phyloP scores from a whole-genome alignment of 2,888 invertebrate genomes.

The Byasa hedistus region DNA sequence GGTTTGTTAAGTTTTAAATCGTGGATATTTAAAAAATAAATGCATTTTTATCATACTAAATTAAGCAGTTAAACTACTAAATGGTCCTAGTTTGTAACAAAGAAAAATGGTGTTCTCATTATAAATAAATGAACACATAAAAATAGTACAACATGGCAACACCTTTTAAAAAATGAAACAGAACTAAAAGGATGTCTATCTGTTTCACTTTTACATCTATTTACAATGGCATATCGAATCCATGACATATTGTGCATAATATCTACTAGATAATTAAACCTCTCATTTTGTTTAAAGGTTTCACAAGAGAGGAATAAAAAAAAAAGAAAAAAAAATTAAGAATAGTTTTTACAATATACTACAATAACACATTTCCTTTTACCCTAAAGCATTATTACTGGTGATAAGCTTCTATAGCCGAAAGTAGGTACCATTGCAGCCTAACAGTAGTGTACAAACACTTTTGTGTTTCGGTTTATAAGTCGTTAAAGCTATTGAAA shows the following conservation, averaged over 20 bases:
- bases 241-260: neutral
- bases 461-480: no score
- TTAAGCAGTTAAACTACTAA: neutral
- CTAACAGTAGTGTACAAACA: no score
- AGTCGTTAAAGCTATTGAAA: no score
- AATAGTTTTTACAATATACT: neutral
- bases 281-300: neutral
- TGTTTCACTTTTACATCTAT: neutral
- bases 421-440: no score
- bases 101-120: neutral
- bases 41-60: no score
- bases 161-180: neutral
- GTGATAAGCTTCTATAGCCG: neutral
- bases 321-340: neutral
- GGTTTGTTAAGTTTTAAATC: no score
- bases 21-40: no score
- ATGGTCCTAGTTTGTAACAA: neutral
- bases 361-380: neutral
- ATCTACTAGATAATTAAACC: neutral
- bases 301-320: neutral
- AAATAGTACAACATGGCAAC: neutral
- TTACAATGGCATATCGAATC: neutral
- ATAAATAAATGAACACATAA: neutral
- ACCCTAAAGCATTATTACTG: neutral
- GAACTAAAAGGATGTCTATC: neutral